Conservation (phyloP, 2,113 vertebrate genomes). For the Isurus oxyrinchus region DNA sequence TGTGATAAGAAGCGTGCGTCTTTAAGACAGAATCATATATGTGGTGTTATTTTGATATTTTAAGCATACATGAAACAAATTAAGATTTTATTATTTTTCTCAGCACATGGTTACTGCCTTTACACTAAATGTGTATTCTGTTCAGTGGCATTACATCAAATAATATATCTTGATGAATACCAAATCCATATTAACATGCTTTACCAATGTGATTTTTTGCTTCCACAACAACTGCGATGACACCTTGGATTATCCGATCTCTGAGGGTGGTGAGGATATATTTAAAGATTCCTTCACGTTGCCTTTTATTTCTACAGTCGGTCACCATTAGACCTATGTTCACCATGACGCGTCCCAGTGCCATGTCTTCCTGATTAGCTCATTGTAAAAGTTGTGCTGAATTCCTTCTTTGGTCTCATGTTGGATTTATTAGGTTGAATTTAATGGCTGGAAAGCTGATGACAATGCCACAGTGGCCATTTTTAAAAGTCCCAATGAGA, state of each 20-base stretch:
- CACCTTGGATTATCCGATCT: too few species aligned
- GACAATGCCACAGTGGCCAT: too few species aligned
- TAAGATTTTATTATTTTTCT: not conserved
- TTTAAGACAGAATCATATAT: not conserved
- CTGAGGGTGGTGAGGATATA: too few species aligned
- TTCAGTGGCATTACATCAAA: not conserved
- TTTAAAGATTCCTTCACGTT: too few species aligned
- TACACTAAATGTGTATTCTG: constrained; percentile 3
- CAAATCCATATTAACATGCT: not conserved
- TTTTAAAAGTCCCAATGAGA: too few species aligned
- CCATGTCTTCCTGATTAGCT: not conserved
- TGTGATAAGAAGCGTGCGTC: not conserved
- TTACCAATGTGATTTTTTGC: not conserved
- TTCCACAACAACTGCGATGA: not conserved
- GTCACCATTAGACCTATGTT: not conserved
- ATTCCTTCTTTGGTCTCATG: not conserved
- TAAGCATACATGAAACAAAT: not conserved
- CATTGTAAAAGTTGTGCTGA: not conserved
- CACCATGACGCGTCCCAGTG: not conserved
- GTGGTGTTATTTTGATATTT: not conserved
- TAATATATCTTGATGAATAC: not conserved
- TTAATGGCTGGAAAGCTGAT: too few species aligned
- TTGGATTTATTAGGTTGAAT: not conserved
- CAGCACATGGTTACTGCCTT: not conserved
- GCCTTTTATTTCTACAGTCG: not conserved